These are phyloP conservation scores for Sus cebifrons DNA, from an alignment of 2,797 vertebrate species.

Conservation along the genomic window DNA sequence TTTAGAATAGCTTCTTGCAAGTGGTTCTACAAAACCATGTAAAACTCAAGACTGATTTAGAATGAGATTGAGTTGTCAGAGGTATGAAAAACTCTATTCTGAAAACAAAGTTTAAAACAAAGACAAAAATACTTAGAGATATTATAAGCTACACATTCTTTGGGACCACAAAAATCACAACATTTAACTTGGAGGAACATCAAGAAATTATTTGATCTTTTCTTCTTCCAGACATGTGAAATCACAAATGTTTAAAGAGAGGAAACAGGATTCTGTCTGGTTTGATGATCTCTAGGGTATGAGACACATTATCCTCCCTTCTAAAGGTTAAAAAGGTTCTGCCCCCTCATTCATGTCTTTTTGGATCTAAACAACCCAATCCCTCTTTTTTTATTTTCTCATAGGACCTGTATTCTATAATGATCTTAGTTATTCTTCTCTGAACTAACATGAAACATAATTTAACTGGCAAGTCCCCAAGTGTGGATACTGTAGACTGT, in stretches of 20 bases:
- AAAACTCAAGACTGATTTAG: constrained; percentile 51
- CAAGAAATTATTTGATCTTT: constrained; percentile 19
- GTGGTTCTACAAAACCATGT: neutral
- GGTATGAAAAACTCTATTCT: constrained; percentile 4
- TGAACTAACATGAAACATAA: neutral
- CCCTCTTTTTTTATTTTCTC: neutral
- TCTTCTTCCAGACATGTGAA: constrained; percentile 33
- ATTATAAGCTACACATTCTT: neutral
- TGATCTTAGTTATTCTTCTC: neutral
- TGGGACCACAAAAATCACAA: neutral
- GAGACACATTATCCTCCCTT: neutral
- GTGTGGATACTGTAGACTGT: neutral
- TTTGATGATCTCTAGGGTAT: neutral
- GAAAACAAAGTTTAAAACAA: neutral
- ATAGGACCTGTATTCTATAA: neutral
- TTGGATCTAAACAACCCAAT: neutral
- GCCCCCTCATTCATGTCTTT: neutral
- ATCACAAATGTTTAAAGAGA: neutral
- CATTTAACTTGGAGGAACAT: neutral
- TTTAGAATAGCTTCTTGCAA: constrained; percentile 15
- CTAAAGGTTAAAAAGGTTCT: neutral
- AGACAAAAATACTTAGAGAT: neutral
- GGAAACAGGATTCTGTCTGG: neutral
- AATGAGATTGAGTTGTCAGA: constrained; percentile 44
- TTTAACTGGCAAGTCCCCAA: neutral